Evolutionary conservation across 2,113 vertebrate species (phyloP), one percentile per base, ranked within the genome.

Genomic region (Cyprinodon brontotheroides): DNA sequence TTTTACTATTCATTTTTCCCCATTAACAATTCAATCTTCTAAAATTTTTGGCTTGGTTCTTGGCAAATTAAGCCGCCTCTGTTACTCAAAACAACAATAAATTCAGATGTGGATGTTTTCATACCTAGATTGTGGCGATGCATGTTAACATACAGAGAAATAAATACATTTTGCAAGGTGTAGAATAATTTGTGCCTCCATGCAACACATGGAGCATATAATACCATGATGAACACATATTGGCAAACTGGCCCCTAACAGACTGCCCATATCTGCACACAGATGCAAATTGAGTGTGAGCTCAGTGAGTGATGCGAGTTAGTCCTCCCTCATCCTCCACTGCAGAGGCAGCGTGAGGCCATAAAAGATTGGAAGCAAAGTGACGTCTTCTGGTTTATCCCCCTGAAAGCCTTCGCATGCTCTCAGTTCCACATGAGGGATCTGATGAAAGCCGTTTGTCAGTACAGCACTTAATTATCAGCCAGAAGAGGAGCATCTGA

Each of bases 371-470:
- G 90, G 90, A 94, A 89, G 89, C 89, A 91, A 93, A 90, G 89
- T 89, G 88, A 91, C 85, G 76, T 92, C 89, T 86, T 91, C 88
- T 61, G 68, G 88, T 93, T 93, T 91, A 93, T 92, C 91, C 89
- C 91, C 89, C 89, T 90, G 93, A 93, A 94, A 93, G 93, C 92
- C 91, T 93, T 93, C 89, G 69, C 92, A 87, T 90, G 91, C 92
- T 92, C 91, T 93, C 94, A 93, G 92, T 93, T 94, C 92, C 93
- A 94, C 92, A 93, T 92, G 93, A 94, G 91, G 87, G 89, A 93
- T 93, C 92, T 94, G 94, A 94, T 93, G 91, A 93, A 93, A 93
- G 90, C 92, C 76, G 87, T 94, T 93, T 93, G 91, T 94, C 94
- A 94, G 92, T 84, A 84, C 83, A 90, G 89, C 91, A 90, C 92